These are phyloP conservation scores for Rotaria magnacalcarata DNA, from an alignment of 2,888 invertebrate species.

Conservation along the genomic window DNA sequence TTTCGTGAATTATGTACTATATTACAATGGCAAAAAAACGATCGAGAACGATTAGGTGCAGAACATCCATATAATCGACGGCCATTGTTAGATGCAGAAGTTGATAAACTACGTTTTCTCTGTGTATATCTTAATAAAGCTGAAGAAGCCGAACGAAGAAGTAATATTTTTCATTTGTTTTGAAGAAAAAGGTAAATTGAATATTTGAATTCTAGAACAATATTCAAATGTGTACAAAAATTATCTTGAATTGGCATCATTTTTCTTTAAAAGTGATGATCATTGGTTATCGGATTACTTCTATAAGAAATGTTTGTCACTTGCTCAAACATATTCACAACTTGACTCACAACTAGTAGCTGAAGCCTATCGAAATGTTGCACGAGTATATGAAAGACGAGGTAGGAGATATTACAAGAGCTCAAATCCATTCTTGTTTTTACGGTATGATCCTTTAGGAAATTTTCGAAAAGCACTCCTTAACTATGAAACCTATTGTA, in stretches of 20 bases:
- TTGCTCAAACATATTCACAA: conserved; percentile 38
- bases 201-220: neutral
- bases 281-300: conserved; percentile 43
- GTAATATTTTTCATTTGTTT: neutral
- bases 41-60: conserved; percentile 37
- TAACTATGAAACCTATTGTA: conserved; percentile 26
- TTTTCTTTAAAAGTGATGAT: conserved; percentile 40
- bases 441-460: too few species aligned
- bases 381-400: conserved; percentile 38
- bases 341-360: conserved; percentile 25
- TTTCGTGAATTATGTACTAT: conserved; percentile 42
- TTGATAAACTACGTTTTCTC: conserved; percentile 43
- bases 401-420: neutral
- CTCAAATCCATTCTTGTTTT: too few species aligned
- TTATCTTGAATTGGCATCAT: conserved; percentile 37
- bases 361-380: conserved; percentile 36
- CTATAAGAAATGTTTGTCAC: conserved; percentile 36
- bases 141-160: conserved; percentile 38
- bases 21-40: conserved; percentile 41
- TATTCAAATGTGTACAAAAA: neutral
- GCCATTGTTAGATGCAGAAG: conserved; percentile 38
- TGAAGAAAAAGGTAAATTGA: neutral
- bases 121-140: conserved; percentile 40
- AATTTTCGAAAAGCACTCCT: conserved; percentile 2
- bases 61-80: conserved; percentile 41